A percentile compares a stretch with the other conserved stretches of the same genome.
Evolutionary conservation across 2,113 vertebrate genomes (phyloP).

Genomic region (Ellobius talpinus): DNA sequence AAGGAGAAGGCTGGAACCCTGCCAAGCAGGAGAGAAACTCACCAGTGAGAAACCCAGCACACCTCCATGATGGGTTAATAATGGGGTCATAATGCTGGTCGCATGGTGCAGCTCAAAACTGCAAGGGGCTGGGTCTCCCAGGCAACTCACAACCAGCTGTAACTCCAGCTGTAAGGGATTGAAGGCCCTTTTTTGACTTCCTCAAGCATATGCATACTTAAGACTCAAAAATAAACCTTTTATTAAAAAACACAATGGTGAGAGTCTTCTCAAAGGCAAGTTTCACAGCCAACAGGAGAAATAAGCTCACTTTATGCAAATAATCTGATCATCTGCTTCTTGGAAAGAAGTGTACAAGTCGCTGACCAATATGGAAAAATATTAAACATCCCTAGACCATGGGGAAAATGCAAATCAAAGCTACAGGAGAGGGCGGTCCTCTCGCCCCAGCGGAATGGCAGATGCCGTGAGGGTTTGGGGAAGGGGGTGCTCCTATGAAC

Average conservation of each 20-base stretch:
- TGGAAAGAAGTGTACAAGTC: not conserved
- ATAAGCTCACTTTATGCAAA: not conserved
- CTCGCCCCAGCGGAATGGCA: not conserved
- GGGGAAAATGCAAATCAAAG: not conserved
- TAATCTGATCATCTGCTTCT: not conserved
- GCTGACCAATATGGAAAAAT: not conserved
- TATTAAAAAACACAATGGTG: not conserved
- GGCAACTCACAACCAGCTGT: not conserved
- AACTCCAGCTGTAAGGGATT: too few relatives aligned
- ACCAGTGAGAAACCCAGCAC: not conserved
- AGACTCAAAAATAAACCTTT: not conserved
- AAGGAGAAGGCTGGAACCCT: not conserved
- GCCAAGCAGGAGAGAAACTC: not conserved
- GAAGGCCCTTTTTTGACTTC: not conserved
- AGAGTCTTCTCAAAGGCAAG: not conserved
- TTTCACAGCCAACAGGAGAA: not conserved
- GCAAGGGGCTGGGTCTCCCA: not conserved
- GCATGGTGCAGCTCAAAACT: not conserved
- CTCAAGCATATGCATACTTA: not conserved
- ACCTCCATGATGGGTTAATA: not conserved
- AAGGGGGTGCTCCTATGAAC: not conserved
- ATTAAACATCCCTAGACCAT: not conserved
- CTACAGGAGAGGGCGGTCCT: not conserved
- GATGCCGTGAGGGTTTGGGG: not conserved
- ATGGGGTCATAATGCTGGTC: not conserved